Conservation (phyloP, 1,140 invertebrate genomes). For the Dinothrombium tinctorium region DNA sequence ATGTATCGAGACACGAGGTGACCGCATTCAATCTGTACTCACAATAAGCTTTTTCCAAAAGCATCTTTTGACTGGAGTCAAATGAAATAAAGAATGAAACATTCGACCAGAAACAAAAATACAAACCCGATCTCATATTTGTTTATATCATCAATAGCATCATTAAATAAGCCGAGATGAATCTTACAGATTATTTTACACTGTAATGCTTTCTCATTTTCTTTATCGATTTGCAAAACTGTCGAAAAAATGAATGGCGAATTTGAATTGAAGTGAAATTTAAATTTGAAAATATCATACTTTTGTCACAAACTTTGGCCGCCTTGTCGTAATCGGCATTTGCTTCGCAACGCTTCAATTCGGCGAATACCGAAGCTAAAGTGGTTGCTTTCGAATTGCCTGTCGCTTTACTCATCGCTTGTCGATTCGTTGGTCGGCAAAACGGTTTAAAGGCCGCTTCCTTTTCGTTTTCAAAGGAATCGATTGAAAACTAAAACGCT, state of each 20-base stretch:
- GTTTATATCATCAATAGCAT: slow-evolving; percentile 49
- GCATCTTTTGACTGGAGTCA: slow-evolving; percentile 28
- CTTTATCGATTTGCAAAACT: slow-evolving; percentile 40
- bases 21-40: slow-evolving; percentile 72
- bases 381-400: not conserved
- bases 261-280: slow-evolving; percentile 1
- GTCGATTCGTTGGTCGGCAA: too few relatives aligned
- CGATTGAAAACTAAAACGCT: too few relatives aligned
- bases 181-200: slow-evolving; percentile 75
- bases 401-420: too few relatives aligned
- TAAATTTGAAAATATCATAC: slow-evolving; percentile 29
- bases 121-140: slow-evolving; percentile 13
- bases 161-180: slow-evolving; percentile 63
- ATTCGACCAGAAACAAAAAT: slow-evolving; percentile 11
- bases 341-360: slow-evolving; percentile 60
- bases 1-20: slow-evolving; percentile 46
- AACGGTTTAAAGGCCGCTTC: too few relatives aligned
- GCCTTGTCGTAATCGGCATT: slow-evolving; percentile 68
- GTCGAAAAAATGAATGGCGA: slow-evolving; percentile 1
- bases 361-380: slow-evolving; percentile 32
- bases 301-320: slow-evolving; percentile 62
- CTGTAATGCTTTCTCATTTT: slow-evolving; percentile 59
- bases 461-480: too few relatives aligned
- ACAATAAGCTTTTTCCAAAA: slow-evolving; percentile 79
- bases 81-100: slow-evolving; percentile 6